phyloP scores from a whole-genome alignment of 2,113 vertebrate genomes.

The Crotalus viridis region DNA sequence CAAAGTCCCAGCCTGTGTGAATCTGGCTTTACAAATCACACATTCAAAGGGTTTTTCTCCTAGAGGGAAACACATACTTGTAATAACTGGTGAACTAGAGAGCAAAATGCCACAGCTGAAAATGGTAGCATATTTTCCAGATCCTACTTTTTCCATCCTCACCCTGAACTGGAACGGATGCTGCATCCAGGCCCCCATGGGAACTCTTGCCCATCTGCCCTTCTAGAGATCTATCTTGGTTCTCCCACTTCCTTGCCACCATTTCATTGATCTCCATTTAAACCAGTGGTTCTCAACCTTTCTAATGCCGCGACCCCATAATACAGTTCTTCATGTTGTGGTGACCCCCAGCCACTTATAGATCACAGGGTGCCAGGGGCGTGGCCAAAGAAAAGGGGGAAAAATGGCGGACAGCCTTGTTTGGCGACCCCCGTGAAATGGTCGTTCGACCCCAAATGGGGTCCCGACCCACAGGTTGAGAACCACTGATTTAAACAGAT shows the following conservation, averaged over 20 bases:
- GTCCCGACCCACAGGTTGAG: too few relatives aligned
- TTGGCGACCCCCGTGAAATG: too few relatives aligned
- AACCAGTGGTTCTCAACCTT: too few relatives aligned
- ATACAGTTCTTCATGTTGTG: too few relatives aligned
- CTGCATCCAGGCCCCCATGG: not conserved
- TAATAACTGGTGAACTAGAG: not conserved
- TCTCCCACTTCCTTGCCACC: not conserved
- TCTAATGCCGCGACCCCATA: too few relatives aligned
- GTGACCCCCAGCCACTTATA: too few relatives aligned
- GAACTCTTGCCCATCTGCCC: not conserved
- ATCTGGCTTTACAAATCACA: conserved; percentile 60
- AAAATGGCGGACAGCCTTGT: too few relatives aligned
- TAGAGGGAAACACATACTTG: conserved; percentile 2
- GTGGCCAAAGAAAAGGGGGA: too few relatives aligned
- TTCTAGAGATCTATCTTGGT: not conserved
- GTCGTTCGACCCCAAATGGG: too few relatives aligned
- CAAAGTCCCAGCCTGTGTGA: conserved; percentile 70
- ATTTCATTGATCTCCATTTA: not conserved
- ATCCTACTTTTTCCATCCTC: not conserved
- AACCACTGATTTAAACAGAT: not conserved
- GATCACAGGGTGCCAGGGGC: too few relatives aligned
- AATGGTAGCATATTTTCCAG: not conserved
- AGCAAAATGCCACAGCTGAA: not conserved
- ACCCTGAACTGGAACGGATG: not conserved
- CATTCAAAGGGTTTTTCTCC: conserved; percentile 72